Percentiles rank a stretch among this genome's conserved stretches.
Evolutionary conservation across 2,113 vertebrate species (phyloP).

Genomic region (Scomber colias): DNA sequence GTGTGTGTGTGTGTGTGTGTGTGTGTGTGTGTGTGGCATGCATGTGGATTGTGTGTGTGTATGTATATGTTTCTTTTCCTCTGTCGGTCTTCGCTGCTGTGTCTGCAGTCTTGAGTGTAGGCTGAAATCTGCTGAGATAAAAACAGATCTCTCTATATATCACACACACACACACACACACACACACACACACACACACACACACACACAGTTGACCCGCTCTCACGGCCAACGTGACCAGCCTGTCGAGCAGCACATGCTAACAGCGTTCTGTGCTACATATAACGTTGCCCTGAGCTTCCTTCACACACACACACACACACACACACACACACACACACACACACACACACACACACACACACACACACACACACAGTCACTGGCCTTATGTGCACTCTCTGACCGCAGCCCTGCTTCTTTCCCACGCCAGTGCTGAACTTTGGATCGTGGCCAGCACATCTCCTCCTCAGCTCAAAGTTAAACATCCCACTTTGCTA

Average conservation of each 20-base stretch:
- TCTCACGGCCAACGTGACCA: conserved; percentile 74
- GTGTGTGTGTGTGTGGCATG: not conserved
- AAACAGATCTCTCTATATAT: conserved; percentile 11
- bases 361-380: conserved; percentile 43
- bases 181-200: conserved; percentile 23
- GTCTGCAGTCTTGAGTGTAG: conserved; percentile 21
- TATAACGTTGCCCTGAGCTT: conserved; percentile 26
- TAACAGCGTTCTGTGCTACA: conserved; percentile 35
- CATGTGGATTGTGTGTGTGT: not conserved
- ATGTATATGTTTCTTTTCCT: not conserved
- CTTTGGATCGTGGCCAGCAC: conserved; percentile 63
- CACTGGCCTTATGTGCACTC: conserved; percentile 61
- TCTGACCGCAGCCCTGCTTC: conserved; percentile 55
- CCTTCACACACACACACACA: conserved; percentile 23
- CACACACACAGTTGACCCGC: conserved; percentile 13
- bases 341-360: conserved; percentile 32
- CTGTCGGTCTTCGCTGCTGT: not conserved
- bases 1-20: too few species aligned
- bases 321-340: conserved; percentile 13
- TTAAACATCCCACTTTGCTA: conserved; percentile 49
- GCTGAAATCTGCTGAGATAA: conserved; percentile 58
- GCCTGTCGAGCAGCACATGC: conserved; percentile 68
- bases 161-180: conserved; percentile 52
- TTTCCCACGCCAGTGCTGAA: conserved; percentile 83
- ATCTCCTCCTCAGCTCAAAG: conserved; percentile 52